Conservation (phyloP, 2,113 vertebrate genomes). For the Rhinolophus sinicus region DNA sequence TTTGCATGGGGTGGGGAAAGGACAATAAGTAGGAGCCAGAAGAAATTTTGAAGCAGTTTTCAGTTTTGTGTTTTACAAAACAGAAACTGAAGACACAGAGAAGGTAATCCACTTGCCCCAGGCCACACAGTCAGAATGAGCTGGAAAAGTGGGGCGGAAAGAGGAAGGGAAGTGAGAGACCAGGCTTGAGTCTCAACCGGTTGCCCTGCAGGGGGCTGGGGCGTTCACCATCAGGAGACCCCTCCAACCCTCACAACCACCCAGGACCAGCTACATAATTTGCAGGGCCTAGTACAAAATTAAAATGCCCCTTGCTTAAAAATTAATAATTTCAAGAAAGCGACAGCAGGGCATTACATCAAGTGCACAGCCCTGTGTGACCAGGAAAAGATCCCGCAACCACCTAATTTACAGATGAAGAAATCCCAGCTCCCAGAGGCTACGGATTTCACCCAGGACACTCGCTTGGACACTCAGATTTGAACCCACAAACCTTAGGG, state of each 20-base stretch:
- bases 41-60: neutral
- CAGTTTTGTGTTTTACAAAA: neutral
- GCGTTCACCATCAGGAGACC: neutral
- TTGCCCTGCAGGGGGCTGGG: fast-evolving
- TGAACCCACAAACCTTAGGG: neutral
- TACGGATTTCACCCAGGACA: neutral
- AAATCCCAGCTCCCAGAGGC: neutral
- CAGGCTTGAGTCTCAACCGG: too few species aligned
- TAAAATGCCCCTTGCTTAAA: too few species aligned
- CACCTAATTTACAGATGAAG: neutral
- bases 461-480: neutral
- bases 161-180: neutral
- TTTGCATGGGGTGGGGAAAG: neutral
- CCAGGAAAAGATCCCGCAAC: neutral
- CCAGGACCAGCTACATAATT: neutral
- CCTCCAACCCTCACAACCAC: neutral
- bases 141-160: neutral
- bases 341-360: fast-evolving
- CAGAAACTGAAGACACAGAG: neutral
- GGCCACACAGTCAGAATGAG: neutral
- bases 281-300: neutral
- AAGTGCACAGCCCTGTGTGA: fast-evolving
- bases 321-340: neutral
- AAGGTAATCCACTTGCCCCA: neutral
- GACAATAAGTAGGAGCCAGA: neutral